These are phyloP conservation scores for Gila robusta DNA, from an alignment of 2,797 vertebrate species.

Conservation along the genomic window DNA sequence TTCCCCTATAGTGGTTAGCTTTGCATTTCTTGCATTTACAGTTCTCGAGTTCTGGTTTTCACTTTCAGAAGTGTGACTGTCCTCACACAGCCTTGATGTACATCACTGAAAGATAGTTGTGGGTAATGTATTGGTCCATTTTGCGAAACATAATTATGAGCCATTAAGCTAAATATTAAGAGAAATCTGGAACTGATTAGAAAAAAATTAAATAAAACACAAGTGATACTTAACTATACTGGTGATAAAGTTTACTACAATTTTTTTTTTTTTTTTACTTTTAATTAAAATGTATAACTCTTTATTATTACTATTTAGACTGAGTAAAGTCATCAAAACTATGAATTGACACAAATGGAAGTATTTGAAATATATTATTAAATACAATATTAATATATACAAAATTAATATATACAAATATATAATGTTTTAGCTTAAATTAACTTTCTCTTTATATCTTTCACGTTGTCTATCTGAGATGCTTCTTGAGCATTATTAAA, in stretches of 20 bases:
- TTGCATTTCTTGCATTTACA: neutral
- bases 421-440: neutral
- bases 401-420: neutral
- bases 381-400: no score
- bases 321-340: neutral
- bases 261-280: neutral
- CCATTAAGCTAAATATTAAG: neutral
- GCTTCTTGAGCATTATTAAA: neutral
- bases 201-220: neutral
- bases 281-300: neutral
- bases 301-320: neutral
- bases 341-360: neutral
- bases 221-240: neutral
- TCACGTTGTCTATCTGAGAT: neutral
- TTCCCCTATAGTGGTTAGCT: conserved; percentile 1
- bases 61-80: neutral
- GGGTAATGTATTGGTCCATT: neutral
- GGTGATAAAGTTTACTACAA: neutral
- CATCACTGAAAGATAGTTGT: neutral
- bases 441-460: neutral
- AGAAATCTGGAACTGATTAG: neutral
- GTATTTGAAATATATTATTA: neutral
- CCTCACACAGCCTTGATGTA: neutral
- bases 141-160: neutral
- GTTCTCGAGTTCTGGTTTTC: neutral